phyloP scores from a whole-genome alignment of 2,797 vertebrate species.

The Sebastes cheni region DNA sequence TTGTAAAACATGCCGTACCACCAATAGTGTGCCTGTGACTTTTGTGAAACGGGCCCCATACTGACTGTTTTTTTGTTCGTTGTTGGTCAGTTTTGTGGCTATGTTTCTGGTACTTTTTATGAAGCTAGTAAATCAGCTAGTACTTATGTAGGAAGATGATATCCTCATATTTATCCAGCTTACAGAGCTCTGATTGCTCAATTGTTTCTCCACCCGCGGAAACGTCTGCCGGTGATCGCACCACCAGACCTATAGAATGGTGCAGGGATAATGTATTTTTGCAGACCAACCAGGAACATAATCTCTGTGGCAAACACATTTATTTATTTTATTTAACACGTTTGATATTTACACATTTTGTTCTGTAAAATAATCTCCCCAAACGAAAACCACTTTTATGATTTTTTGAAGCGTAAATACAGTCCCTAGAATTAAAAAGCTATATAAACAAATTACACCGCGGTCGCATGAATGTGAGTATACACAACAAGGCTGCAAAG shows the following conservation, averaged over 20 bases:
- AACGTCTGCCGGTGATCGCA: fast-evolving
- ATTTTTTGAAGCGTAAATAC: no score
- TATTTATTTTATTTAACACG: no score
- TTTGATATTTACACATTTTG: no score
- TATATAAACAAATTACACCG: fast-evolving
- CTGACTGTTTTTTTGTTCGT: background rate
- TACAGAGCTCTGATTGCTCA: background rate
- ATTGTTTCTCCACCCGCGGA: background rate
- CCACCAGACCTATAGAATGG: background rate
- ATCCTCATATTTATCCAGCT: background rate
- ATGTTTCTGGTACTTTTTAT: background rate
- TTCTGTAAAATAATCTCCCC: no score
- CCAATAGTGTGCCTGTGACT: fast-evolving
- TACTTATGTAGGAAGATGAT: background rate
- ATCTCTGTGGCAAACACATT: no score
- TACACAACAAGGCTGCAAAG: no score
- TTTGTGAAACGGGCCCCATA: background rate
- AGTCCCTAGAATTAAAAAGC: no score
- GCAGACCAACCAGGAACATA: fast-evolving
- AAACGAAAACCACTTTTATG: no score
- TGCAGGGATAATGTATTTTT: no score
- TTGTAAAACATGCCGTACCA: background rate
- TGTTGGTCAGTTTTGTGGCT: background rate
- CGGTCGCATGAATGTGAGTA: no score
- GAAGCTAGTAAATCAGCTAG: background rate